A percentile compares a stretch with the other conserved stretches of the same genome.
Evolutionary conservation across 2,888 invertebrate genomes (phyloP).

Genomic region (Caenorhabditis sinica): DNA sequence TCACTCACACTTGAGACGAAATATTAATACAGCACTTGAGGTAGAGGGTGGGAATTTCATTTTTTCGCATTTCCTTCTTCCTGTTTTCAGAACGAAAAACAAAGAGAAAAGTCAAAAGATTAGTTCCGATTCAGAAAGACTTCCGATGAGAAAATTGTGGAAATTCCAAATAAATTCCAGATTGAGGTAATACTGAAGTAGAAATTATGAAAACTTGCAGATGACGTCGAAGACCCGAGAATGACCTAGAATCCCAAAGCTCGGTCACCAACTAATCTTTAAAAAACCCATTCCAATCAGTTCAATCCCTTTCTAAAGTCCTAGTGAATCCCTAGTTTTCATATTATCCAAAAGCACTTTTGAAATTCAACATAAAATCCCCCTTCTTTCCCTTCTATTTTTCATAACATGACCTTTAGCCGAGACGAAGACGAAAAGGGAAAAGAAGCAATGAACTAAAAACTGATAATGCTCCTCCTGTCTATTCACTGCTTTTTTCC

Average conservation of each 20-base stretch:
- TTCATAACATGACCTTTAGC: conserved; percentile 25
- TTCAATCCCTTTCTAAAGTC: no score
- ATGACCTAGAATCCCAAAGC: no score
- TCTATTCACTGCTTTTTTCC: background rate
- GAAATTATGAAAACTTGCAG: no score
- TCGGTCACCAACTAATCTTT: no score
- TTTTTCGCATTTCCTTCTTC: background rate
- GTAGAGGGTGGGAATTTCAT: conserved; percentile 17
- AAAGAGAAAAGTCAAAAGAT: background rate
- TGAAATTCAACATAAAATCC: background rate
- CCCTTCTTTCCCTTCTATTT: background rate
- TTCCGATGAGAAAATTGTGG: background rate
- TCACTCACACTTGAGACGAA: conserved; percentile 27
- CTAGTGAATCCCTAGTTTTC: conserved; percentile 4
- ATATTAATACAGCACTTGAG: conserved; percentile 37
- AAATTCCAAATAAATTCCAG: no score
- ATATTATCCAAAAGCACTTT: background rate
- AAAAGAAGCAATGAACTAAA: conserved; percentile 23
- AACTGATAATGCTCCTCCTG: conserved; percentile 22
- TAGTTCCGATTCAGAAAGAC: background rate
- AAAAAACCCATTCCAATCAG: no score
- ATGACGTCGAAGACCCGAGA: no score
- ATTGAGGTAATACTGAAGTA: no score
- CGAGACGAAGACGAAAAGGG: no score
- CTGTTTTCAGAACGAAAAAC: background rate